Conservation (phyloP, 2,113 vertebrate species). For the Emydura subglobosa region DNA sequence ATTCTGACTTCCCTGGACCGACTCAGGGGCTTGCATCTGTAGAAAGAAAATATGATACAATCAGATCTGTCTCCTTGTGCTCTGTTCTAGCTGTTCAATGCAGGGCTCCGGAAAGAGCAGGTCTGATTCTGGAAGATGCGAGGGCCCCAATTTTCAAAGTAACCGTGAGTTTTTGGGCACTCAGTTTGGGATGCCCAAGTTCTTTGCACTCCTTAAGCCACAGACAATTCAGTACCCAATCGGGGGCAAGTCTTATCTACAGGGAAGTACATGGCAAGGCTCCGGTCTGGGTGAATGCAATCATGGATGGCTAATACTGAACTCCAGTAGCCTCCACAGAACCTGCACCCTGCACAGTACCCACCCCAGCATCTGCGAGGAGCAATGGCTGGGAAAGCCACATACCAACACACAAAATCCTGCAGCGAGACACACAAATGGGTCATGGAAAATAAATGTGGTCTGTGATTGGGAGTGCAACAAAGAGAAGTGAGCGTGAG, state of each 20-base stretch:
- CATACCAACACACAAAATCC: background rate
- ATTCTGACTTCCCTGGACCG: conserved; percentile 68
- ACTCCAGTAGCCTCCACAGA: accelerated
- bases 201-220: background rate
- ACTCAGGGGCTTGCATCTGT: conserved; percentile 84
- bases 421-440: background rate
- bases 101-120: background rate
- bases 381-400: background rate
- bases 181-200: background rate
- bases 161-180: background rate
- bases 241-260: background rate
- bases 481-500: background rate
- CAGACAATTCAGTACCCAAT: background rate
- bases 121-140: accelerated
- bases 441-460: background rate
- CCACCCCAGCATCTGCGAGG: background rate
- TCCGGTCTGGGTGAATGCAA: background rate
- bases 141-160: background rate
- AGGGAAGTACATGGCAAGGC: accelerated
- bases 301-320: background rate
- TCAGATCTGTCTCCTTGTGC: background rate
- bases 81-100: background rate
- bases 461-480: background rate
- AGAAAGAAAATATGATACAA: background rate
- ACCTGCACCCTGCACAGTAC: background rate